phyloP scores from a whole-genome alignment of 2,113 vertebrate genomes.

The Sceloporus undulatus region DNA sequence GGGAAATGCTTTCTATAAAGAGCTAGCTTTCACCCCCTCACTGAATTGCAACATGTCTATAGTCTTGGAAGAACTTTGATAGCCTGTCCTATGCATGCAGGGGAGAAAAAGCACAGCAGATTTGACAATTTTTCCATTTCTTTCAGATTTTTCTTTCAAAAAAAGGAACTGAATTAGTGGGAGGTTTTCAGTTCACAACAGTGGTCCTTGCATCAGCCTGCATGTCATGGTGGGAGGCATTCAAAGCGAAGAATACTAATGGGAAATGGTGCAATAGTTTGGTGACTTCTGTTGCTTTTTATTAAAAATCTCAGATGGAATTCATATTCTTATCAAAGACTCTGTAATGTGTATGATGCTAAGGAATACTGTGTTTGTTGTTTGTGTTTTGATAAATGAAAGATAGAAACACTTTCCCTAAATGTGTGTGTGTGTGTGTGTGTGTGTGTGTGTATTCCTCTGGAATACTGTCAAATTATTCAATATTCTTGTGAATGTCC shows the following conservation, averaged over 20 bases:
- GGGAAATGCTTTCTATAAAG: not conserved
- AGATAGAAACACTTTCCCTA: not conserved
- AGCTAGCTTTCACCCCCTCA: not conserved
- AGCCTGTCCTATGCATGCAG: not conserved
- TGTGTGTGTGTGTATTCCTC: not conserved
- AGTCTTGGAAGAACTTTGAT: slow-evolving; percentile 5
- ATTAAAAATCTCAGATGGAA: slow-evolving; percentile 26
- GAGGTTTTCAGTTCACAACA: not conserved
- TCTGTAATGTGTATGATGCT: not conserved
- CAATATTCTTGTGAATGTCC: not conserved
- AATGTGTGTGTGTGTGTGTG: not conserved
- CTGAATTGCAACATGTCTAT: not conserved
- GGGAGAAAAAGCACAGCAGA: not conserved
- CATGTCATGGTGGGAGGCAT: slow-evolving; percentile 2
- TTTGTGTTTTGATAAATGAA: slow-evolving; percentile 1
- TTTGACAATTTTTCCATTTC: not conserved
- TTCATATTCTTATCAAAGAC: not conserved
- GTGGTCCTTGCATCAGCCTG: not conserved
- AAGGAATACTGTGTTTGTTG: slow-evolving; percentile 20
- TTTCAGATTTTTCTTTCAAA: not conserved
- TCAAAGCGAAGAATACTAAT: not conserved
- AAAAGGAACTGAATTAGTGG: not conserved
- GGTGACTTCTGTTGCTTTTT: slow-evolving; percentile 2
- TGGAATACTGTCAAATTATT: not conserved
- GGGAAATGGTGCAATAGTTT: not conserved